phyloP scores from a whole-genome alignment of 2,113 vertebrate species.

The Uropsilus gracilis region DNA sequence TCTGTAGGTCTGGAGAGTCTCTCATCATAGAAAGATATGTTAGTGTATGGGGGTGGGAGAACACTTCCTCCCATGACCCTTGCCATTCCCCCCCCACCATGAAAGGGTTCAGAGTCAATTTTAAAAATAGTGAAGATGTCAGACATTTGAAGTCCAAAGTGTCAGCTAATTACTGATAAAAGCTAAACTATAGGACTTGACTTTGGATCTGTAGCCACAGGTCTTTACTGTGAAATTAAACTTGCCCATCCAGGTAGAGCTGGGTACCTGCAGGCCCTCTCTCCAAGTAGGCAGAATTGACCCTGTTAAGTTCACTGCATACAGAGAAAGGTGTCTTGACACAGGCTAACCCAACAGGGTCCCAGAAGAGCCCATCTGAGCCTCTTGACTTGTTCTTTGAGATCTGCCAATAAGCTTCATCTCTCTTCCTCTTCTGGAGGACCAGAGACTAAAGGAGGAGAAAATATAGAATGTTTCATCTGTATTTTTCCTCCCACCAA shows the following conservation, averaged over 20 bases:
- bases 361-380: background rate
- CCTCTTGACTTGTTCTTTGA: background rate
- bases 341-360: too few species aligned
- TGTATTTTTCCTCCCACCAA: background rate
- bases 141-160: background rate
- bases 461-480: background rate
- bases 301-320: background rate
- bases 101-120: background rate
- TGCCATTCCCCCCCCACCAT: too few species aligned
- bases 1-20: background rate
- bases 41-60: background rate
- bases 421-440: background rate
- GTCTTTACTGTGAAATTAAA: background rate
- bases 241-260: background rate
- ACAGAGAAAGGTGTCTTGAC: background rate
- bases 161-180: constrained; percentile 10
- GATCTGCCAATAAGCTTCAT: background rate
- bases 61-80: background rate
- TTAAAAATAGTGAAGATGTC: background rate
- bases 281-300: background rate
- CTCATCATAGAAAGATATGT: background rate
- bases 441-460: background rate
- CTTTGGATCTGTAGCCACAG: background rate
- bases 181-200: background rate
- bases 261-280: background rate